Conservation (phyloP, 2,113 vertebrate species). For the Sisor rabdophorus region DNA sequence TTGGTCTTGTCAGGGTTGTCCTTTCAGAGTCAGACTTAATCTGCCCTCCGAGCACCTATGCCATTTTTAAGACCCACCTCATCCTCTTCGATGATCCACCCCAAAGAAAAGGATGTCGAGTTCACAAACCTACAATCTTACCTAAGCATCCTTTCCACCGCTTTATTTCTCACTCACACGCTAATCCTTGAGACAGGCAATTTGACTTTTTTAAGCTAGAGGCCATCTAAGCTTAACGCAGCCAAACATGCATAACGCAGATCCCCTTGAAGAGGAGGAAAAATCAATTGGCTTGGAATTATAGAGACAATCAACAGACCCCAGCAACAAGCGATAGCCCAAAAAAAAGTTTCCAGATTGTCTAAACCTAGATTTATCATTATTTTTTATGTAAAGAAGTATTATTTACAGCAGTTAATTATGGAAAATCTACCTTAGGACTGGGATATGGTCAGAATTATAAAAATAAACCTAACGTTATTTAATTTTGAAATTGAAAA, state of each 20-base stretch:
- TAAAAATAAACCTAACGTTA: conserved; percentile 37
- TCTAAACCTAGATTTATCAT: conserved; percentile 22
- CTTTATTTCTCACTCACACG: conserved; percentile 52
- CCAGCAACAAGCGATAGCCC: conserved; percentile 41
- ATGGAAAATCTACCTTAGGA: conserved; percentile 44
- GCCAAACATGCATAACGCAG: conserved; percentile 53
- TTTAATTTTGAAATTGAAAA: conserved; percentile 45
- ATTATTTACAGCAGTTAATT: conserved; percentile 42
- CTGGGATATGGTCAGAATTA: conserved; percentile 41
- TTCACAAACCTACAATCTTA: conserved; percentile 58
- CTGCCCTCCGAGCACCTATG: conserved; percentile 64
- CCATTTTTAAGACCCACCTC: conserved; percentile 63
- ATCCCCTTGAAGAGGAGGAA: conserved; percentile 53
- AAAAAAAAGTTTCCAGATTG: conserved; percentile 44
- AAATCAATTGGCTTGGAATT: conserved; percentile 60
- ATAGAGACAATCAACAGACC: conserved; percentile 58
- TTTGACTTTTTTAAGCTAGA: conserved; percentile 63
- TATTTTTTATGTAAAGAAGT: conserved; percentile 3
- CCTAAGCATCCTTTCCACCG: conserved; percentile 37
- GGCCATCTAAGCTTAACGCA: conserved; percentile 61
- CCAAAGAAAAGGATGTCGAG: conserved; percentile 58
- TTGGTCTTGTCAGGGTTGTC: conserved; percentile 90
- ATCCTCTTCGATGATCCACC: conserved; percentile 55
- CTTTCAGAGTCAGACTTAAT: conserved; percentile 85
- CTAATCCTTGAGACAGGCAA: conserved; percentile 62